Evolutionary conservation across 2,888 invertebrate genomes (phyloP).

Genomic region (Dendrolimus houi): DNA sequence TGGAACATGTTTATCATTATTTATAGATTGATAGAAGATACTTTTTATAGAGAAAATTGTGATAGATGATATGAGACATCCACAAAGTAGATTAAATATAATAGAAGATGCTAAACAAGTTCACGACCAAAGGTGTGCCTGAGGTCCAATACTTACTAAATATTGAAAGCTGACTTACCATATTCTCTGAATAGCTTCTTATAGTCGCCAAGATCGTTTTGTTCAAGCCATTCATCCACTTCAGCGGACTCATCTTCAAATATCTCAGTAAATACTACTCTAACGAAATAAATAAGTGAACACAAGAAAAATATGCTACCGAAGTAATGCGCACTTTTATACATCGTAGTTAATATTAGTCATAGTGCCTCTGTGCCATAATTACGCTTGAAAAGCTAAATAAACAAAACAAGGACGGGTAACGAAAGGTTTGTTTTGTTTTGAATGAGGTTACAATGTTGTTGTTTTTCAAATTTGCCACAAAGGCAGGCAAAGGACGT

Average conservation of each 20-base stretch:
- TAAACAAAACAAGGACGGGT: conserved; percentile 17
- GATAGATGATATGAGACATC: too few species aligned
- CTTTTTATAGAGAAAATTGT: too few species aligned
- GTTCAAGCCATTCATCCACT: conserved; percentile 85
- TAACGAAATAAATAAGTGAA: conserved; percentile 48
- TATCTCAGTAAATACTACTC: conserved; percentile 50
- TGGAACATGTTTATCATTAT: too few species aligned
- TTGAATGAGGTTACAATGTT: background rate
- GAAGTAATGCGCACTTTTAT: conserved; percentile 46
- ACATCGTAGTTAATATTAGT: conserved; percentile 45
- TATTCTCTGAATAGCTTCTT: conserved; percentile 82
- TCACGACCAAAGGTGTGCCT: too few species aligned
- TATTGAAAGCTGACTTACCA: conserved; percentile 72
- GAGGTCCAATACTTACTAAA: too few species aligned
- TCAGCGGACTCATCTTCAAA: conserved; percentile 75
- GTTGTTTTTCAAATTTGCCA: too few species aligned
- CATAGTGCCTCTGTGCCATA: conserved; percentile 28
- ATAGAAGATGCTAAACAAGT: too few species aligned
- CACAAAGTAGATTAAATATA: too few species aligned
- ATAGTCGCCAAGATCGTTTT: conserved; percentile 82
- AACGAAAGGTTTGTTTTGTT: conserved; percentile 13
- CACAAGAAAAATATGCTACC: conserved; percentile 47
- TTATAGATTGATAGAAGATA: too few species aligned
- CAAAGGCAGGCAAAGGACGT: too few species aligned
- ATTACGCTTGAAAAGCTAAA: conserved; percentile 13